A percentile compares a stretch with the other conserved stretches of the same genome.
Conservation (phyloP, 2,113 vertebrate species). For the Laterallus jamaicensis region DNA sequence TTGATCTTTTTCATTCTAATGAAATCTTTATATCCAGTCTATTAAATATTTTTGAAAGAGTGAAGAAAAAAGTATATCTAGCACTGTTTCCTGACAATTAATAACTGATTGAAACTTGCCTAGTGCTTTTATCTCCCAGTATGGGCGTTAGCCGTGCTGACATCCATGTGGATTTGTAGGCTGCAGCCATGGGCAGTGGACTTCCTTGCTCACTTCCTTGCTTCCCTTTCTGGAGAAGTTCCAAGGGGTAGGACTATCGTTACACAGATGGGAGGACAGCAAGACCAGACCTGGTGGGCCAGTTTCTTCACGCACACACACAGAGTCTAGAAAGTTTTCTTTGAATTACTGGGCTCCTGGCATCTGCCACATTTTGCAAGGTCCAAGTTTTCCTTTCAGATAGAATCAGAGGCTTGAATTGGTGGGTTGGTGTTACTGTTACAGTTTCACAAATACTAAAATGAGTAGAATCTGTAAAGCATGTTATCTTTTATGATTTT, state of each 20-base stretch:
- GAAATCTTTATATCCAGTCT: neutral
- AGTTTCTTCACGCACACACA: neutral
- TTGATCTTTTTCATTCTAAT: neutral
- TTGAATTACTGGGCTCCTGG: neutral
- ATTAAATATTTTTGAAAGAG: neutral
- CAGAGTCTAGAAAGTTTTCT: neutral
- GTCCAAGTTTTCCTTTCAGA: neutral
- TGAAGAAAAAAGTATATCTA: neutral
- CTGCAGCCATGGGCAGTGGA: neutral
- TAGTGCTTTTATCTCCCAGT: neutral
- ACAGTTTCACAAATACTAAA: neutral
- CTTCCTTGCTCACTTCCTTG: neutral
- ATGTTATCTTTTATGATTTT: neutral
- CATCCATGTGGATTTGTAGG: neutral
- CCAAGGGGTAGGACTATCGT: neutral
- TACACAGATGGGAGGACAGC: neutral
- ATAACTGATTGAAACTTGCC: neutral
- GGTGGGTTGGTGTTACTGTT: neutral
- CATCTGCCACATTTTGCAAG: neutral
- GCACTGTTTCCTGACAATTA: neutral
- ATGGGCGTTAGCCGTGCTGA: neutral
- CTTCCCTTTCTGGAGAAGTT: neutral
- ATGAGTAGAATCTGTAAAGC: neutral
- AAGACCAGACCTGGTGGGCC: neutral
- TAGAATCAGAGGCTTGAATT: neutral